These are phyloP conservation scores for Florisuga fusca DNA, from an alignment of 2,797 vertebrate genomes.

Conservation along the genomic window DNA sequence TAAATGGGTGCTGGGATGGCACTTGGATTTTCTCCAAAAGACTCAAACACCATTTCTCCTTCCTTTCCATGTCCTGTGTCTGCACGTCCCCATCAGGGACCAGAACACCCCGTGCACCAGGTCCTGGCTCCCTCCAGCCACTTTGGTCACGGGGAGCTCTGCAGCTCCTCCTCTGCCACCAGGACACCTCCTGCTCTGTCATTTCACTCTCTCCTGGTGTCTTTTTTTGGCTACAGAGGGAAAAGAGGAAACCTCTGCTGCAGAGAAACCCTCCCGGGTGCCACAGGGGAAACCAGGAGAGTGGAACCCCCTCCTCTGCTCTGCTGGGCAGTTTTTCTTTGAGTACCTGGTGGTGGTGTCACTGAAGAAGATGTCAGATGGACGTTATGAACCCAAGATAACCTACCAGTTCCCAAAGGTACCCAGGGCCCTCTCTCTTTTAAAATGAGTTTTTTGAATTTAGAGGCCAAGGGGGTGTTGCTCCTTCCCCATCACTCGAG, in stretches of 20 bases:
- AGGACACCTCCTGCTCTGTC: not conserved
- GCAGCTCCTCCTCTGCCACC: not conserved
- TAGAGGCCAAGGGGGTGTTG: not conserved
- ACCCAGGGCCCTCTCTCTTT: not conserved
- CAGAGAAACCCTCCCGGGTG: not conserved
- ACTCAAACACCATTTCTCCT: not conserved
- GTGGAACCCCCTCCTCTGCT: constrained; percentile 27
- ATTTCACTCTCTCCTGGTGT: not conserved
- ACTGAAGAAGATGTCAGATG: constrained; percentile 82
- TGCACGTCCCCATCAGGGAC: fast-evolving
- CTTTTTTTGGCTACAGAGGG: constrained; percentile 19
- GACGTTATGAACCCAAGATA: constrained; percentile 89
- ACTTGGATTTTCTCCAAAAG: not conserved
- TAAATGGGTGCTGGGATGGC: not conserved
- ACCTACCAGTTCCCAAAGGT: constrained; percentile 98
- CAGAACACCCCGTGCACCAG: not conserved
- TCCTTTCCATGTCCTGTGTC: not conserved
- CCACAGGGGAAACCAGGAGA: constrained; percentile 52
- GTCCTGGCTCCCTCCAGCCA: not conserved
- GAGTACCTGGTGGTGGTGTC: constrained; percentile 96
- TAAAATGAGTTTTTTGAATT: not conserved
- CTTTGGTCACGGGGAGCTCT: not conserved
- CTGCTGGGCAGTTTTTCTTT: constrained; percentile 91
- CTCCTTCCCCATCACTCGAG: not conserved
- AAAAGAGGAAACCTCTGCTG: not conserved